Evolutionary conservation across 2,888 invertebrate genomes (phyloP), one percentile per base, ranked within the genome.

Genomic region (Lamproptera curius): DNA sequence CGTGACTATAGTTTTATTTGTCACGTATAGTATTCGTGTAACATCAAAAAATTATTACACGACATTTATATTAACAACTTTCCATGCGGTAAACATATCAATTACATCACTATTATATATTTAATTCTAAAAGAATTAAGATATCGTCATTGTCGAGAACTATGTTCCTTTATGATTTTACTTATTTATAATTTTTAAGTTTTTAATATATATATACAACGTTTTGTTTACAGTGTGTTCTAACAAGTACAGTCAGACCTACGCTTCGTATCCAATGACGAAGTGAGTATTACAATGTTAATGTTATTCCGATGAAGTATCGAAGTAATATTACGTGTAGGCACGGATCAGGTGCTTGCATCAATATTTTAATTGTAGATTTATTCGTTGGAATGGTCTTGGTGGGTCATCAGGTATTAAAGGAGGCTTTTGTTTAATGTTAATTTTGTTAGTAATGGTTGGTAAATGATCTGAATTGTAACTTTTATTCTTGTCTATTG

Each of bases 301-400:
- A 47, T 47, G 33, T n/a, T 5, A 15, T 36, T 37, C 16, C 31
- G 31, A 42, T 47, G 33, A 42, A 33, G 36, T 42, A 47, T 37
- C 23, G 17, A 33, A 42, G 42, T 16, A 41, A 23, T 40, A 35
- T 17, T 10, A 37, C 23, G 37, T 47, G 42, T 38, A 23, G 41
- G 42, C 20, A 20, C 31, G 17, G 11, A 17, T 17, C 31, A 20
- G 40, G 28, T 23, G 26, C 26, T 28, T 16, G 16, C 34, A 16
- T 35, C 17, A 35, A 40, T 26, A 23, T 34, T 40, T 4, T 31
- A 28, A 38, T 31, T 8, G 2, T 20, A 28, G 13, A 13, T 28
- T 17, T 15, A 15, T 9, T 28, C 28, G 23, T 23, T 6, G 8
- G 28, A 6, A 6, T 2, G 2, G 28, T 5, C 6, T 8, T 28